These are phyloP conservation scores for Iphiclides podalirius DNA, from an alignment of 2,888 invertebrate species.

Conservation along the genomic window DNA sequence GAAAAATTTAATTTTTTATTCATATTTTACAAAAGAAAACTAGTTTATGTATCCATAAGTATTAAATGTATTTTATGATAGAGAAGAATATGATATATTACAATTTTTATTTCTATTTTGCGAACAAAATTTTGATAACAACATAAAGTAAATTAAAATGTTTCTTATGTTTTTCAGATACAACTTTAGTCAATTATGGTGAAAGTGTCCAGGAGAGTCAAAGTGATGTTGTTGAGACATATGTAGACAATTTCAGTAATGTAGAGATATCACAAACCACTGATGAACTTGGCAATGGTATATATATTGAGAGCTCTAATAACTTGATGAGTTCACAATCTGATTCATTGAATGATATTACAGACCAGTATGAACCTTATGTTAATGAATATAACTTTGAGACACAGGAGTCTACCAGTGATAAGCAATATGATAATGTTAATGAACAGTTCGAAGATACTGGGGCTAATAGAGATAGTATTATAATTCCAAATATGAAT, in stretches of 20 bases:
- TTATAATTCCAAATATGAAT: constrained; percentile 44
- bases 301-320: constrained; percentile 63
- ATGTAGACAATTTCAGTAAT: constrained; percentile 59
- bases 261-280: constrained; percentile 57
- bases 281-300: constrained; percentile 64
- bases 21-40: too few species aligned
- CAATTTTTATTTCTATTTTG: too few species aligned
- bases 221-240: constrained; percentile 58
- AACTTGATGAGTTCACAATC: constrained; percentile 52
- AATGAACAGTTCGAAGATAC: constrained; percentile 39
- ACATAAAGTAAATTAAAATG: too few species aligned
- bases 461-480: constrained; percentile 39
- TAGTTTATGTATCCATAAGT: too few species aligned
- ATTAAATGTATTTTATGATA: too few species aligned
- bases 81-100: too few species aligned
- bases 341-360: constrained; percentile 49
- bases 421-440: constrained; percentile 37
- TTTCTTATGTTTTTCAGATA: constrained; percentile 46
- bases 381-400: constrained; percentile 66
- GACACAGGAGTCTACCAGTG: constrained; percentile 43
- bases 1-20: too few species aligned
- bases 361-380: constrained; percentile 63
- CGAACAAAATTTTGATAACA: too few species aligned
- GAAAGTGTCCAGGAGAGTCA: constrained; percentile 51
- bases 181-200: constrained; percentile 67